These are phyloP conservation scores for Numida meleagris DNA, from an alignment of 2,113 vertebrate species.

Conservation along the genomic window DNA sequence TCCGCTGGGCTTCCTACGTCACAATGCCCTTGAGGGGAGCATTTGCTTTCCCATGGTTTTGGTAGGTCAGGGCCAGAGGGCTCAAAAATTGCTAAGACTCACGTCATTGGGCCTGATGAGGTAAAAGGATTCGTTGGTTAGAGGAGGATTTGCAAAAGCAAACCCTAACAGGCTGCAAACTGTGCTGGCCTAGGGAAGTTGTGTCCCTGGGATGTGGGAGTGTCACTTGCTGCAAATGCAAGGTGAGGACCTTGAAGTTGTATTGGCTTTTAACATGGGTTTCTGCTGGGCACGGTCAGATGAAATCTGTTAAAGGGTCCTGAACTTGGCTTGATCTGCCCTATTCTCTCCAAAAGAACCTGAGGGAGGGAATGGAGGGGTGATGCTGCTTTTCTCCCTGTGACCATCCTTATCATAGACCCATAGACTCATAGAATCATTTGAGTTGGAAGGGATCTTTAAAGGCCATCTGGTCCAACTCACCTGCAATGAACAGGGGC, in stretches of 20 bases:
- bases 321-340: not conserved
- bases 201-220: not conserved
- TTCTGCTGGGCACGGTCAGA: not conserved
- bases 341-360: not conserved
- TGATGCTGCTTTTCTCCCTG: not conserved
- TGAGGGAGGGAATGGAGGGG: not conserved
- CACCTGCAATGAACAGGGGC: too few relatives aligned
- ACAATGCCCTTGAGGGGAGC: not conserved
- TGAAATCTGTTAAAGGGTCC: not conserved
- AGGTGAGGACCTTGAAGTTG: not conserved
- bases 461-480: too few relatives aligned
- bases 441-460: too few relatives aligned
- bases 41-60: not conserved
- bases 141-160: conserved; percentile 13
- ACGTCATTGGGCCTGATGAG: not conserved
- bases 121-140: conserved; percentile 48
- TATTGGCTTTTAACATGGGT: not conserved
- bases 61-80: conserved; percentile 5
- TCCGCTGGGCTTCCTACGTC: not conserved
- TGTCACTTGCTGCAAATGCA: not conserved
- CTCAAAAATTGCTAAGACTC: not conserved
- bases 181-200: not conserved
- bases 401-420: not conserved
- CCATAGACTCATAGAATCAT: too few relatives aligned
- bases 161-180: not conserved